phyloP scores from a whole-genome alignment of 2,113 vertebrate genomes.

The Cynocephalus volans region DNA sequence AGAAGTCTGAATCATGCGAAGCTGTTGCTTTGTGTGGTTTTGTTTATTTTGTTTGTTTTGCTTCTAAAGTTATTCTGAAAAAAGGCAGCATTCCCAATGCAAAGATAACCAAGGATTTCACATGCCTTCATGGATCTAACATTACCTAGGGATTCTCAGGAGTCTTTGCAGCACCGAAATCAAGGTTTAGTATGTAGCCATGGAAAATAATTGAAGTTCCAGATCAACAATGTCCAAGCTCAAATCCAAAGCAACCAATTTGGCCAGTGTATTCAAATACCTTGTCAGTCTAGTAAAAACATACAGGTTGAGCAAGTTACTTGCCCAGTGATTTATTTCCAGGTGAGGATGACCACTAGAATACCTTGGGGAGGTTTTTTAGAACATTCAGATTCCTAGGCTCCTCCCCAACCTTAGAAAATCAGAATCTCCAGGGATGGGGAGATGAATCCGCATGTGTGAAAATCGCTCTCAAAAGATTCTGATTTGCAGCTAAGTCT shows the following conservation, averaged over 20 bases:
- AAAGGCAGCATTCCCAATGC: not conserved
- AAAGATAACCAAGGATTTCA: not conserved
- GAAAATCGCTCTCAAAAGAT: not conserved
- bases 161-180: not conserved
- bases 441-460: not conserved
- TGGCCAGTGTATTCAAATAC: conserved; percentile 21
- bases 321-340: not conserved
- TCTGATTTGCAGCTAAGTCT: not conserved
- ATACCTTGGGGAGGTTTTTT: not conserved
- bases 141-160: not conserved
- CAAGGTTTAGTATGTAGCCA: not conserved
- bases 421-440: not conserved
- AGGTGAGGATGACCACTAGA: not conserved
- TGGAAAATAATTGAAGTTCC: not conserved
- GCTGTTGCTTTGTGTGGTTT: not conserved
- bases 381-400: not conserved
- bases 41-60: not conserved
- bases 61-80: conserved; percentile 19
- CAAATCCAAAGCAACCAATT: not conserved
- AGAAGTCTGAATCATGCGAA: not conserved
- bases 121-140: not conserved
- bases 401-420: not conserved
- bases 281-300: not conserved
- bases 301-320: not conserved
- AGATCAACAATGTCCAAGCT: not conserved